A percentile compares a stretch with the other conserved stretches of the same genome.
Conservation (phyloP, 1,140 invertebrate genomes). For the Heliothis subflexa region DNA sequence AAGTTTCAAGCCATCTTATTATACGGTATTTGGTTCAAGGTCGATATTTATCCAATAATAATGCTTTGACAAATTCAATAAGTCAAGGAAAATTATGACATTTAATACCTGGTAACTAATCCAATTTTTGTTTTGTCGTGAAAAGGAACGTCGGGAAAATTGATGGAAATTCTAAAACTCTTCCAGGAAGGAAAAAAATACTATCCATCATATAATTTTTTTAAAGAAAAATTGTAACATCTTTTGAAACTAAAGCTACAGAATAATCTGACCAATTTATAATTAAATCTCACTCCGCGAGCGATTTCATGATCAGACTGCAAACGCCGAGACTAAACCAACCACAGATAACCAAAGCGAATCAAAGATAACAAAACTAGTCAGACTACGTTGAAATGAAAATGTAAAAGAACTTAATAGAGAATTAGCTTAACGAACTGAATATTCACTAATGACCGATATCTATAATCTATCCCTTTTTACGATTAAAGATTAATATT, state of each 20-base stretch:
- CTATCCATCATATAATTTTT: not conserved
- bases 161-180: not conserved
- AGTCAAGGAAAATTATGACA: no score
- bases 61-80: not conserved
- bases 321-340: not conserved
- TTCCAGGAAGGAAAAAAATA: not conserved
- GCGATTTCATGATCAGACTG: conserved; percentile 3
- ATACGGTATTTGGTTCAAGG: not conserved
- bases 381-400: not conserved
- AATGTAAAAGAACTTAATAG: conserved; percentile 4
- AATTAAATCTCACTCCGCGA: not conserved
- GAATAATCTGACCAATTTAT: conserved; percentile 4
- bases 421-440: conserved; percentile 16
- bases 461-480: no score
- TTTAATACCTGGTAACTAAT: no score
- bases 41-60: not conserved
- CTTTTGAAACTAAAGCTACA: not conserved
- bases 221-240: not conserved
- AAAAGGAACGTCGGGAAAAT: no score
- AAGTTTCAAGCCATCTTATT: not conserved
- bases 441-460: not conserved
- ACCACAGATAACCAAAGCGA: conserved; percentile 4
- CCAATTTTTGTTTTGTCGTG: not conserved
- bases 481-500: no score
- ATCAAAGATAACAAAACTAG: not conserved